These are phyloP conservation scores for Aphidius colemani DNA, from an alignment of 2,888 invertebrate species.

Conservation along the genomic window DNA sequence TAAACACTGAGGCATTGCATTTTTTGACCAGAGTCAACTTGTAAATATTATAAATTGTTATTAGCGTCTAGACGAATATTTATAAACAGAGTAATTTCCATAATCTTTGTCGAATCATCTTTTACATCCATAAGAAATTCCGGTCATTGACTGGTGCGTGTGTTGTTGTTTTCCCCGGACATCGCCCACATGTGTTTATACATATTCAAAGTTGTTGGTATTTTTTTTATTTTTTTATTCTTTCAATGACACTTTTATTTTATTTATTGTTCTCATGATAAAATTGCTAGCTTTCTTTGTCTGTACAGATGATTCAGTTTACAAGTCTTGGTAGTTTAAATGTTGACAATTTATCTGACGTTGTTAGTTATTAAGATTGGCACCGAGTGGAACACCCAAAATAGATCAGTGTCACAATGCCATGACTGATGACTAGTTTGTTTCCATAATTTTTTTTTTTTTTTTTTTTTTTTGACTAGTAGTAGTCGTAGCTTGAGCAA, in stretches of 20 bases:
- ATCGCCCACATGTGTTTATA: constrained; percentile 23
- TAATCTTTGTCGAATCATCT: constrained; percentile 16
- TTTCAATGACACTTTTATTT: background rate
- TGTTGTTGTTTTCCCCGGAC: constrained; percentile 15
- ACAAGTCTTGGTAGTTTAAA: no score
- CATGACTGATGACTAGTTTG: no score
- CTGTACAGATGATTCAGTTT: constrained; percentile 12
- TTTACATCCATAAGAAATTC: constrained; percentile 2
- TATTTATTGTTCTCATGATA: no score
- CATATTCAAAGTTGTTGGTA: background rate
- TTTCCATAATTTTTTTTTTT: no score
- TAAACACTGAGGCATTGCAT: constrained; percentile 6
- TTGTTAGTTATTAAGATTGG: no score
- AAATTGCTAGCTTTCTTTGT: background rate
- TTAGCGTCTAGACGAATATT: constrained; percentile 20
- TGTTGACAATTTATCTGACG: no score
- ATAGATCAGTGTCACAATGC: no score
- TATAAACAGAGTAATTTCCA: constrained; percentile 15
- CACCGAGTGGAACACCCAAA: no score
- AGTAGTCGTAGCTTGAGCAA: no score
- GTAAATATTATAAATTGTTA: constrained; percentile 15
- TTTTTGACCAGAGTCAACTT: background rate
- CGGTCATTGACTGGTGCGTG: constrained; percentile 24
- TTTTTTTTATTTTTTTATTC: background rate
- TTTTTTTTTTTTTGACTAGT: no score